Conservation (phyloP, 2,888 invertebrate species). For the Aspidiotus rigidus region DNA sequence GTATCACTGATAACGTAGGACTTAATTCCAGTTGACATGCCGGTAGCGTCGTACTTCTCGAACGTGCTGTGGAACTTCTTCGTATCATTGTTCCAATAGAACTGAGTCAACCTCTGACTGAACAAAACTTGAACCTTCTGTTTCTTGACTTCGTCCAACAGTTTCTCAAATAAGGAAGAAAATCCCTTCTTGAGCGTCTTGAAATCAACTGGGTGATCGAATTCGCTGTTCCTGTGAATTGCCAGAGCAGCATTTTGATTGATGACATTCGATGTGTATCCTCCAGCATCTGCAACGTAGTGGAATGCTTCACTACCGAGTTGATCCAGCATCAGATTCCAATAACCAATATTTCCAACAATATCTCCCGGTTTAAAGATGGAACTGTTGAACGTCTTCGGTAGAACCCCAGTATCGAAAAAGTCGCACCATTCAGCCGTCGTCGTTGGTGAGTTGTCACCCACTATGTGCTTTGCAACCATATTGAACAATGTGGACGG, state of each 20-base stretch:
- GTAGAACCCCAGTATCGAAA: background rate
- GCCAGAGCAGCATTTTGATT: background rate
- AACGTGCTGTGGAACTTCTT: background rate
- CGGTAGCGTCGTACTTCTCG: background rate
- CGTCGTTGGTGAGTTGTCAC: background rate
- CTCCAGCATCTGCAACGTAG: background rate
- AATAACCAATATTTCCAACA: background rate
- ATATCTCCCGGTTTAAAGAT: background rate
- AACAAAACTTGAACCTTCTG: background rate
- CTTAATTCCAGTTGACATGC: background rate
- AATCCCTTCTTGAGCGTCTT: background rate
- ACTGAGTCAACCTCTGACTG: background rate
- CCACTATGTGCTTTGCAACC: background rate
- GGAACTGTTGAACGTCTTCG: background rate
- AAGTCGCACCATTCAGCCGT: background rate
- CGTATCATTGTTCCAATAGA: background rate
- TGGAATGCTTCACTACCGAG: background rate
- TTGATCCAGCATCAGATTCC: slow-evolving; percentile 4
- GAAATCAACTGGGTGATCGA: background rate
- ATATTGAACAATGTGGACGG: background rate
- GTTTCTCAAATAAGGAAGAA: background rate
- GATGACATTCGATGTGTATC: background rate
- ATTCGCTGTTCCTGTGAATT: background rate
- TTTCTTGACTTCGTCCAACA: background rate
- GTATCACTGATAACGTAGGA: background rate